phyloP scores from a whole-genome alignment of 2,113 vertebrate species.

The Pseudorasbora parva region DNA sequence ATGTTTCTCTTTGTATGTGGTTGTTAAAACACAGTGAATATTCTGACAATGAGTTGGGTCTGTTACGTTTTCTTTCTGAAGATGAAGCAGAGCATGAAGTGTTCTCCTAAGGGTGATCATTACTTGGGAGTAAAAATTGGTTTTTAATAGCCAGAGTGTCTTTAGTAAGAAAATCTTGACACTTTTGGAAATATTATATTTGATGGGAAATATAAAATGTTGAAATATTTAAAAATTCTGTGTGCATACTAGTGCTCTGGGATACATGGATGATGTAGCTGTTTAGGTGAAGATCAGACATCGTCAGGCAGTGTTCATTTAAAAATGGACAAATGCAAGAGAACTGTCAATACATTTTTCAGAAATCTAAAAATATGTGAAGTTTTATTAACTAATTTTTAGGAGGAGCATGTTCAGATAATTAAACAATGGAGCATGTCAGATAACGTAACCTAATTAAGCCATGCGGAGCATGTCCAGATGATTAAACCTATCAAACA shows the following conservation, averaged over 20 bases:
- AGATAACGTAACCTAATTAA: too few species aligned
- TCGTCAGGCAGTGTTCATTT: neutral
- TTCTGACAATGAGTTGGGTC: neutral
- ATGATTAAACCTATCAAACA: too few species aligned
- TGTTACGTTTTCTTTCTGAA: neutral
- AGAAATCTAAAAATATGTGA: neutral
- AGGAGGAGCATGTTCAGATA: too few species aligned
- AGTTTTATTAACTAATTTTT: too few species aligned
- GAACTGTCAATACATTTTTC: too few species aligned
- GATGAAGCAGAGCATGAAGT: slow-evolving; percentile 1
- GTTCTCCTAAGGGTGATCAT: neutral
- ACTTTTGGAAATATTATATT: neutral
- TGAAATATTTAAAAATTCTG: neutral
- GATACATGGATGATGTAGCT: neutral
- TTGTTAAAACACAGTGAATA: slow-evolving; percentile 6
- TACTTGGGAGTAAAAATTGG: neutral
- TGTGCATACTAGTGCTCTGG: neutral
- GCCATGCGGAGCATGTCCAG: too few species aligned
- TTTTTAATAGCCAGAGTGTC: neutral
- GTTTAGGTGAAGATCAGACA: neutral
- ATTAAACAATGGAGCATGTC: too few species aligned
- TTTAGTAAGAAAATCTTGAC: neutral
- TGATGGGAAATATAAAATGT: neutral
- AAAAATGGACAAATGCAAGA: neutral
- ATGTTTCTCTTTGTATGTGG: neutral